phyloP scores from a whole-genome alignment of 2,113 vertebrate genomes.

The Zeus faber region DNA sequence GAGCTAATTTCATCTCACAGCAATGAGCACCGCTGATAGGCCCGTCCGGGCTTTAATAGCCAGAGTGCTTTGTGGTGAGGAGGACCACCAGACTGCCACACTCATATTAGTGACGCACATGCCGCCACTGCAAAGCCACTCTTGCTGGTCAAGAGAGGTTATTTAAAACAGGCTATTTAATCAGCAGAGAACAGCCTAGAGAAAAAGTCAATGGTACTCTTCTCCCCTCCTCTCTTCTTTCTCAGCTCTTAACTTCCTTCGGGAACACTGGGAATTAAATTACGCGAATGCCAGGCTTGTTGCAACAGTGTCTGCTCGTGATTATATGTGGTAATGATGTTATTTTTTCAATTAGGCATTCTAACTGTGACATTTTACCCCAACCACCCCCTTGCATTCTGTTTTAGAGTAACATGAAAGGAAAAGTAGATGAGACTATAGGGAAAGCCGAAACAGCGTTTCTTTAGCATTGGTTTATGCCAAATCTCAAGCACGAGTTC shows the following conservation, averaged over 20 bases:
- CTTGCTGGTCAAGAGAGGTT: slow-evolving; percentile 50
- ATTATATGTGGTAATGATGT: slow-evolving; percentile 63
- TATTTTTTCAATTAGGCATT: slow-evolving; percentile 62
- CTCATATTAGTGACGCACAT: slow-evolving; percentile 51
- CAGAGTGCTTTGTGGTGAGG: slow-evolving; percentile 9
- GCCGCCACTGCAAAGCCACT: slow-evolving; percentile 59
- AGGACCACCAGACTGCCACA: slow-evolving; percentile 25
- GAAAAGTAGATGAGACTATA: background rate
- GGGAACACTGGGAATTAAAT: slow-evolving; percentile 71
- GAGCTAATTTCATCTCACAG: background rate
- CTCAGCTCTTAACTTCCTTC: slow-evolving; percentile 51
- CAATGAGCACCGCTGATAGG: background rate
- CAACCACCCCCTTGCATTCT: background rate
- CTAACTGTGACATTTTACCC: slow-evolving; percentile 7
- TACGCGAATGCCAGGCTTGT: slow-evolving; percentile 63
- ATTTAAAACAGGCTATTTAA: slow-evolving; percentile 61
- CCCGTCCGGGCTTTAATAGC: background rate
- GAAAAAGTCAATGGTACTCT: slow-evolving; percentile 53
- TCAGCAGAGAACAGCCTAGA: slow-evolving; percentile 65
- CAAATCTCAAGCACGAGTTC: too few relatives aligned
- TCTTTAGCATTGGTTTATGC: too few relatives aligned
- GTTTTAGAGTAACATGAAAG: background rate
- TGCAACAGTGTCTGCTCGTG: slow-evolving; percentile 59
- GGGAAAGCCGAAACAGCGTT: background rate
- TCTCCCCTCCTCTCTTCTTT: slow-evolving; percentile 34